These are phyloP conservation scores for Axinella damicornis DNA, from an alignment of 37 sponge, comb jelly and placozoan species.

Conservation along the genomic window DNA sequence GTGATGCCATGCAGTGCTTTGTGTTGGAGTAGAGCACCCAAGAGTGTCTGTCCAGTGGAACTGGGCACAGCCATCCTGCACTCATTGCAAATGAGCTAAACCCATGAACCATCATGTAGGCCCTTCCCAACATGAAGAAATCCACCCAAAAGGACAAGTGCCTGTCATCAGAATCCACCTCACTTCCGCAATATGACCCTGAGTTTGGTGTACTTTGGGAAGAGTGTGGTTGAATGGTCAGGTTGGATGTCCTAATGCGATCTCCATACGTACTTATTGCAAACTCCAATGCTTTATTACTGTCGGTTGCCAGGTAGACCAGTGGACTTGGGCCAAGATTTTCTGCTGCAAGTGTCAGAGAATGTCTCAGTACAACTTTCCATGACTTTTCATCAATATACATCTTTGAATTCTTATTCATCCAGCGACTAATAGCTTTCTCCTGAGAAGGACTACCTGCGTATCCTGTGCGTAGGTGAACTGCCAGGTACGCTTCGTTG, in stretches of 20 bases:
- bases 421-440: neutral
- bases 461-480: slow-evolving; percentile 53
- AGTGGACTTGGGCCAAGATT: neutral
- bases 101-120: slow-evolving; percentile 4
- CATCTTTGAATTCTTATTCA: too few relatives aligned
- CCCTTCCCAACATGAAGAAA: slow-evolving; percentile 2
- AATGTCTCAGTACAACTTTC: slow-evolving; percentile 17
- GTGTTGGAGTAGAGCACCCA: neutral
- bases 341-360: neutral
- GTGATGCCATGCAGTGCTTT: slow-evolving; percentile 5
- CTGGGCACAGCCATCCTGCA: neutral
- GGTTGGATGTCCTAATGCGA: neutral
- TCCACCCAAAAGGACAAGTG: slow-evolving; percentile 3
- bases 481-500: slow-evolving; percentile 3
- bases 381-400: neutral
- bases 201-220: too few relatives aligned
- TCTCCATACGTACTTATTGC: neutral
- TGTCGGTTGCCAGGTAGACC: slow-evolving; percentile 12
- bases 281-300: neutral
- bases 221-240: slow-evolving; percentile 2
- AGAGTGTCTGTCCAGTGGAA: neutral
- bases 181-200: neutral
- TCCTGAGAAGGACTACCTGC: slow-evolving; percentile 20
- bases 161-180: neutral
- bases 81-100: slow-evolving; percentile 15